Conservation (phyloP, 2,888 invertebrate species). For the Caenorhabditis parvicauda region DNA sequence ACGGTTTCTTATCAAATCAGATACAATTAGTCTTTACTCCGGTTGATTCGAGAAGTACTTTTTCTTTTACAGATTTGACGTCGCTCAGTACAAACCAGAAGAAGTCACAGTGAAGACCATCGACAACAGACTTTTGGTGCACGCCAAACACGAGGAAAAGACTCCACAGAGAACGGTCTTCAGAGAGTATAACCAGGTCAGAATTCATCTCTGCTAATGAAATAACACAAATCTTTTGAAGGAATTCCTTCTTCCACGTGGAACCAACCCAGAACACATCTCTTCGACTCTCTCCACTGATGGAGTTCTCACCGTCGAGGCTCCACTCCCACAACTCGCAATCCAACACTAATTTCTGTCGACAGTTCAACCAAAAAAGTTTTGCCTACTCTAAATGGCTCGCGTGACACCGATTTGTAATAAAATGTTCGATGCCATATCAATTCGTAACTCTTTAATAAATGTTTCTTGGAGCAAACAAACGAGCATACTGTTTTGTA, state of each 20-base stretch:
- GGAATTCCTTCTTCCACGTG: conserved; percentile 92
- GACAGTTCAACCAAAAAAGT: background rate
- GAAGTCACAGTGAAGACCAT: conserved; percentile 93
- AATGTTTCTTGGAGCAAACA: background rate
- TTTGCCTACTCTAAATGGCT: background rate
- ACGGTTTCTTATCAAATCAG: conserved; percentile 6
- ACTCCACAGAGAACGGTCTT: conserved; percentile 92
- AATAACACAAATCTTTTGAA: conserved; percentile 21
- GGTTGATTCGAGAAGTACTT: no score
- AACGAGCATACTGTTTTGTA: no score
- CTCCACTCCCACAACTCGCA: conserved; percentile 76
- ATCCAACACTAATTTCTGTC: conserved; percentile 57
- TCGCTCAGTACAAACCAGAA: conserved; percentile 89
- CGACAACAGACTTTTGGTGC: conserved; percentile 83
- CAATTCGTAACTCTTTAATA: background rate
- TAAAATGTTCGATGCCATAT: background rate
- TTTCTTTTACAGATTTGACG: conserved; percentile 74
- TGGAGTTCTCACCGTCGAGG: conserved; percentile 92
- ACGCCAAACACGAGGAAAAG: conserved; percentile 97
- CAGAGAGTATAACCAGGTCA: conserved; percentile 83
- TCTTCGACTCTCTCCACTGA: conserved; percentile 92
- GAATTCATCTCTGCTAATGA: background rate
- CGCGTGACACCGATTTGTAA: background rate
- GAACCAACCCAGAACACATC: conserved; percentile 92
- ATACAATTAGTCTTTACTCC: no score